A percentile compares a stretch with the other conserved stretches of the same genome.
phyloP scores from a whole-genome alignment of 2,888 invertebrate genomes.

The Baronia brevicornis region DNA sequence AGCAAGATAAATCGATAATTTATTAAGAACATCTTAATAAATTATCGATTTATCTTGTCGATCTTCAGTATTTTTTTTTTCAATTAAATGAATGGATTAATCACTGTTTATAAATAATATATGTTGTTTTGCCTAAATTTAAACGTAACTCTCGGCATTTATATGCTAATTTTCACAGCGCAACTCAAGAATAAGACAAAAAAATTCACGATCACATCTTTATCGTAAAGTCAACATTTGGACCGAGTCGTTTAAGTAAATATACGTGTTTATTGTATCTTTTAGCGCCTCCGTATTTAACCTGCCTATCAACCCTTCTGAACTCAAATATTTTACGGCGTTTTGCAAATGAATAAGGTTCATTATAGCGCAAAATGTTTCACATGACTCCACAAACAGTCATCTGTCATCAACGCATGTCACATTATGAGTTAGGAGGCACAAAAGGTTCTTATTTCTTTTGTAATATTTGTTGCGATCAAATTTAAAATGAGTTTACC shows the following conservation, averaged over 20 bases:
- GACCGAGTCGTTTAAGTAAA: constrained; percentile 28
- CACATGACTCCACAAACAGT: constrained; percentile 25
- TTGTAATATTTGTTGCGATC: constrained; percentile 28
- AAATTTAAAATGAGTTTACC: constrained; percentile 3
- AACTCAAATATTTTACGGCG: constrained; percentile 19
- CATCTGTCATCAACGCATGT: constrained; percentile 67
- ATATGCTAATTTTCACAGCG: constrained; percentile 41
- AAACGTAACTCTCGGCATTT: constrained; percentile 16
- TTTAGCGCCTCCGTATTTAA: constrained; percentile 65
- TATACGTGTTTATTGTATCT: constrained; percentile 43
- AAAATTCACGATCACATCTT: too few relatives aligned
- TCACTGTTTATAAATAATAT: too few relatives aligned
- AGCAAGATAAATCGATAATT: too few relatives aligned
- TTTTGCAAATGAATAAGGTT: constrained; percentile 20
- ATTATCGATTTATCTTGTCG: too few relatives aligned
- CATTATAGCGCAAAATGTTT: constrained; percentile 16
- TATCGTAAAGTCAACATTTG: constrained; percentile 40
- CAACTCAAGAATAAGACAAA: constrained; percentile 30
- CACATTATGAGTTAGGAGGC: constrained; percentile 45
- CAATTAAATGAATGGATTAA: too few relatives aligned
- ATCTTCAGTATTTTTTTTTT: too few relatives aligned
- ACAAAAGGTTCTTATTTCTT: constrained; percentile 35
- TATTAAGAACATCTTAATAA: too few relatives aligned
- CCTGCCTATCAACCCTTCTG: constrained; percentile 37
- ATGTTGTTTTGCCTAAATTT: constrained; percentile 12